Evolutionary conservation across 1,140 invertebrate genomes (phyloP).

Genomic region (Dufourea novaeangliae): DNA sequence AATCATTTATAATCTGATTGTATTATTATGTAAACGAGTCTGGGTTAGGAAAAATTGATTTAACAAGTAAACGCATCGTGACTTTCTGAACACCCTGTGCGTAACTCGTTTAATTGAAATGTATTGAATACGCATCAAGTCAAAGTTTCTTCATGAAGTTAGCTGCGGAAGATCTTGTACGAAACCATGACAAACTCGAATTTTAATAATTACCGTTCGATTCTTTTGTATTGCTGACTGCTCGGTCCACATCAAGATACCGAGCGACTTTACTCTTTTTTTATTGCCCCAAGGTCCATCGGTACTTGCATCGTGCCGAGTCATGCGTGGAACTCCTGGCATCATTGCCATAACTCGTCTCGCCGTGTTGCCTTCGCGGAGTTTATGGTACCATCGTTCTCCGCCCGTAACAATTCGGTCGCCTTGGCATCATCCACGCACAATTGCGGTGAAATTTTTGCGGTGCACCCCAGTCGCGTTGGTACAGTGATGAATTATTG

Average conservation of each 20-base stretch:
- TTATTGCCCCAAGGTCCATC: constrained; percentile 55
- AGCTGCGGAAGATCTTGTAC: no score
- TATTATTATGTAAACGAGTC: no score
- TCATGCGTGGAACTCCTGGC: constrained; percentile 66
- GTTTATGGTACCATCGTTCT: constrained; percentile 65
- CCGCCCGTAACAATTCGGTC: constrained; percentile 62
- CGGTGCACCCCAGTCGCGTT: neutral
- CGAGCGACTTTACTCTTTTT: constrained; percentile 55
- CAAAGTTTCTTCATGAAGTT: neutral
- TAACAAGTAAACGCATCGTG: no score
- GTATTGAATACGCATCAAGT: no score
- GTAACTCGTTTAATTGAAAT: no score
- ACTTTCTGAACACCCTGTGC: no score
- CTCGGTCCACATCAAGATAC: constrained; percentile 49
- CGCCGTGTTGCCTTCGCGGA: constrained; percentile 59
- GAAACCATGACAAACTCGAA: neutral
- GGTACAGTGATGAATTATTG: constrained; percentile 13
- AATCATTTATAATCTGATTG: no score
- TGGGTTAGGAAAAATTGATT: no score
- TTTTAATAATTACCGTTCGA: constrained; percentile 59
- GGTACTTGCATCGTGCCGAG: constrained; percentile 61
- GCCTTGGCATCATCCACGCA: constrained; percentile 39
- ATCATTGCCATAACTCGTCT: constrained; percentile 67
- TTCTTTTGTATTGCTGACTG: constrained; percentile 42
- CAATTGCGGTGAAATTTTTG: constrained; percentile 34